Conservation (phyloP, 2,113 vertebrate species). For the Aplodontia rufa region DNA sequence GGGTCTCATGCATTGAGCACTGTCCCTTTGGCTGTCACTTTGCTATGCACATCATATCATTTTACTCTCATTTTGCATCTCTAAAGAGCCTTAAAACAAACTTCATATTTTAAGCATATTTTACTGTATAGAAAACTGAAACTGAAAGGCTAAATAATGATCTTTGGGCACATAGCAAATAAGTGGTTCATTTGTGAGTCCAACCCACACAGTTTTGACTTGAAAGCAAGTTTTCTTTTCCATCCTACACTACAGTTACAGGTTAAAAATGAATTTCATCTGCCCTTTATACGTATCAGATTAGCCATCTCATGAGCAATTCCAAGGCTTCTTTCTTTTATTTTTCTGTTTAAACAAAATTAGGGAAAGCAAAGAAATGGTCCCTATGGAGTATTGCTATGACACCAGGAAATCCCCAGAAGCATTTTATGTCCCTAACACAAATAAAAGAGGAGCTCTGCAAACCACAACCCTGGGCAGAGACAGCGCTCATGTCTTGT, state of each 20-base stretch:
- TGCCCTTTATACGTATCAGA: background rate
- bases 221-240: background rate
- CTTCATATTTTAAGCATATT: background rate
- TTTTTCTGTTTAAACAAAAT: constrained; percentile 1
- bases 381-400: background rate
- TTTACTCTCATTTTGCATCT: background rate
- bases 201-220: background rate
- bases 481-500: background rate
- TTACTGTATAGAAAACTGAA: constrained; percentile 14
- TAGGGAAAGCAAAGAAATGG: background rate
- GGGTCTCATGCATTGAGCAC: background rate
- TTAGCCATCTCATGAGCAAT: background rate
- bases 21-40: background rate
- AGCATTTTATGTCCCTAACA: background rate
- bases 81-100: background rate
- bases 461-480: background rate
- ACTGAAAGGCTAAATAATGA: background rate
- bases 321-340: background rate
- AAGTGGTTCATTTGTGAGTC: background rate
- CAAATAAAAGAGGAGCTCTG: background rate
- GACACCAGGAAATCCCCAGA: background rate
- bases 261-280: background rate
- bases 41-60: background rate
- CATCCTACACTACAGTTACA: background rate
- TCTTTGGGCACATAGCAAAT: background rate